Evolutionary conservation across 2,797 vertebrate genomes (phyloP).

Genomic region (Amblyraja radiata): DNA sequence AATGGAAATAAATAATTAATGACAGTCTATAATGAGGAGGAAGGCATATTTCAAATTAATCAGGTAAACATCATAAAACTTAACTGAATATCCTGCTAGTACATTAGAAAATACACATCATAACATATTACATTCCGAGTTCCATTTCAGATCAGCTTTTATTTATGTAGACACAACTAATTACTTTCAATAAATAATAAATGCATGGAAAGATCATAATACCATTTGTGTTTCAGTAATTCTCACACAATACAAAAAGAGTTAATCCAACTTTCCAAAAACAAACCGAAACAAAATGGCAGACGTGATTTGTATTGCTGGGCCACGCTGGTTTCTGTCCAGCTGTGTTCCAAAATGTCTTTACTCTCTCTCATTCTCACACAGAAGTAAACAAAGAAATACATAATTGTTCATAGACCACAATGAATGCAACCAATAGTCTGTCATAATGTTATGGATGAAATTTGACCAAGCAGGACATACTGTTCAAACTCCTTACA

Average conservation of each 20-base stretch:
- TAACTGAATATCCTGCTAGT: background rate
- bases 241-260: constrained; percentile 27
- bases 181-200: constrained; percentile 33
- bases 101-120: background rate
- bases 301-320: background rate
- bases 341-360: background rate
- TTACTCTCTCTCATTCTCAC: too few species aligned
- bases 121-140: constrained; percentile 2
- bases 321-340: background rate
- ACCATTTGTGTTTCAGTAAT: background rate
- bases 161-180: constrained; percentile 10
- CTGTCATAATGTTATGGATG: background rate
- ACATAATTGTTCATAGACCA: background rate
- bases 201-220: constrained; percentile 14
- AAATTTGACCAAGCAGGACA: background rate
- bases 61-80: background rate
- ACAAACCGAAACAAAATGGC: background rate
- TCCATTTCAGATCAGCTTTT: constrained; percentile 11
- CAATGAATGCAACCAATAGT: background rate
- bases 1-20: background rate
- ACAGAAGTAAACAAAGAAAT: background rate
- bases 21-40: background rate
- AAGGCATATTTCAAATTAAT: background rate
- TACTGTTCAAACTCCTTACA: background rate
- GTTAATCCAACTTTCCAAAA: background rate